phyloP scores from a whole-genome alignment of 2,888 invertebrate species.

The Euzetes globulus region DNA sequence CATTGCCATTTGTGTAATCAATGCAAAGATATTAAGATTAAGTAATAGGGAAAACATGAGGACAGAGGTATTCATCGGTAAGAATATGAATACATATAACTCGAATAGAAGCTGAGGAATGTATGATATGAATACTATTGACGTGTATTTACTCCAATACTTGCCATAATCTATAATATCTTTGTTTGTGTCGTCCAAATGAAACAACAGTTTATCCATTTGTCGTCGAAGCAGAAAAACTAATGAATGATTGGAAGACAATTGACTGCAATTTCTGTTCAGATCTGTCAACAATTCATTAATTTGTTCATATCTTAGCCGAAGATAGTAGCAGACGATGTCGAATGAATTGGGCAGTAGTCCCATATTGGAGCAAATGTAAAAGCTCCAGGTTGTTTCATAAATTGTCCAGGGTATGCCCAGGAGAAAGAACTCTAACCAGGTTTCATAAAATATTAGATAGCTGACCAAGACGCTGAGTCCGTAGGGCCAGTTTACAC shows the following conservation, averaged over 20 bases:
- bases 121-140: not conserved
- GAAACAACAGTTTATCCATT: not conserved
- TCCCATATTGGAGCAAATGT: not conserved
- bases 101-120: not conserved
- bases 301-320: constrained; percentile 1
- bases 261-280: not conserved
- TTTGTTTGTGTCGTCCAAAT: not conserved
- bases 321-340: not conserved
- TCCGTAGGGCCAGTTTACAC: not conserved
- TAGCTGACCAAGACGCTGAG: not conserved
- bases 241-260: not conserved
- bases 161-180: not conserved
- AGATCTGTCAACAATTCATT: not conserved
- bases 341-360: not conserved
- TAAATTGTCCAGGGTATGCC: constrained; percentile 1
- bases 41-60: not conserved
- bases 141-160: not conserved
- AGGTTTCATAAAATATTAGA: not conserved
- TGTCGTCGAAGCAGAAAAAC: not conserved
- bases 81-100: not conserved
- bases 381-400: not conserved
- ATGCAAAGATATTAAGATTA: not conserved
- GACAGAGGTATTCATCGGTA: not conserved
- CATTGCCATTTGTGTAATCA: not conserved
- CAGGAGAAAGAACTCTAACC: not conserved